A percentile compares a stretch with the other conserved stretches of the same genome.
Conservation (phyloP, 2,113 vertebrate genomes). For the Myiozetetes cayanensis region DNA sequence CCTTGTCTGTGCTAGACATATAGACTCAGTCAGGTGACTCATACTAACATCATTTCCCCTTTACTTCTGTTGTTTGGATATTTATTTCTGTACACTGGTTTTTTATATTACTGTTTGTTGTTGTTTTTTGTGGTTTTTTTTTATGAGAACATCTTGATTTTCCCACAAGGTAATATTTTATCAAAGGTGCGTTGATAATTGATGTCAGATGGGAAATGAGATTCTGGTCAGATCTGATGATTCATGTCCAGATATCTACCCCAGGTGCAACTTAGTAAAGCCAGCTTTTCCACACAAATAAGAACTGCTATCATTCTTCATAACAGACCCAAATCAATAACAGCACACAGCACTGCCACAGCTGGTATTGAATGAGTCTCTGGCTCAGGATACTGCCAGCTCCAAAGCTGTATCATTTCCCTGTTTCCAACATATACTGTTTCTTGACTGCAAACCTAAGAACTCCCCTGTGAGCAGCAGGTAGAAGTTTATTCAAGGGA, state of each 20-base stretch:
- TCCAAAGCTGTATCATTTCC: not conserved
- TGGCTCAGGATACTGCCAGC: not conserved
- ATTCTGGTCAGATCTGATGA: not conserved
- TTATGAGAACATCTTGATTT: not conserved
- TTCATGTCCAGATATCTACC: not conserved
- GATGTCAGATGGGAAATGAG: not conserved
- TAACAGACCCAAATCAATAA: not conserved
- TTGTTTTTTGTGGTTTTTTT: not conserved
- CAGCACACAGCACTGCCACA: not conserved
- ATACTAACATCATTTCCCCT: not conserved
- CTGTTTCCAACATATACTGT: not conserved
- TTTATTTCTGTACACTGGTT: not conserved
- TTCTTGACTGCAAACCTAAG: not conserved
- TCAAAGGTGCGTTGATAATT: not conserved
- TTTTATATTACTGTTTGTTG: not conserved
- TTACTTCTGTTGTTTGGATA: not conserved
- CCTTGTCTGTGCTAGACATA: fast-evolving
- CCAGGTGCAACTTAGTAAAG: not conserved
- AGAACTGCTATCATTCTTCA: not conserved
- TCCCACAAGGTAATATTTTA: not conserved
- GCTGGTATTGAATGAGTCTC: not conserved
- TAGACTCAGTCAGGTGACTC: not conserved
- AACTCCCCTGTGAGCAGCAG: not conserved
- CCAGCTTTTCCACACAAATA: not conserved
- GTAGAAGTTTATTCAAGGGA: not conserved